Evolutionary conservation across 2,888 invertebrate species (phyloP).

Genomic region (Bruchidius siliquastri): DNA sequence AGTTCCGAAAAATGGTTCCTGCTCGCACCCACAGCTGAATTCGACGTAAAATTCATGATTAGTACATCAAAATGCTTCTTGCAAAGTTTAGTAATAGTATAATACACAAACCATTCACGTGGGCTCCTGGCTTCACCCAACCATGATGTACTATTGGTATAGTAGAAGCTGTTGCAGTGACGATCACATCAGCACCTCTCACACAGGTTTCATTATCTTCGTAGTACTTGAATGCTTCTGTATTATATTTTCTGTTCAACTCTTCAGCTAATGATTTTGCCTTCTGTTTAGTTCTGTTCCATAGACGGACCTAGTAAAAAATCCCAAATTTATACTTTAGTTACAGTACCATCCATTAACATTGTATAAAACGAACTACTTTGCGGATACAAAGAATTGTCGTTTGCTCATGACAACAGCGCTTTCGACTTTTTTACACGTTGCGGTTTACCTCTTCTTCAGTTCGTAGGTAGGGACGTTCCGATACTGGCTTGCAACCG

Average conservation of each 20-base stretch:
- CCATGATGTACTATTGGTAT: slow-evolving; percentile 50
- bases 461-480: too few relatives aligned
- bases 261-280: slow-evolving; percentile 40
- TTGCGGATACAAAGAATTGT: too few relatives aligned
- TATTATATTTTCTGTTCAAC: slow-evolving; percentile 30
- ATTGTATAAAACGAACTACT: too few relatives aligned
- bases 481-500: too few relatives aligned
- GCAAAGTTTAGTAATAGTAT: not conserved
- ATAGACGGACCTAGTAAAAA: slow-evolving; percentile 48
- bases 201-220: slow-evolving; percentile 50
- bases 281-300: slow-evolving; percentile 50
- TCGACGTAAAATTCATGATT: not conserved
- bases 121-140: slow-evolving; percentile 54
- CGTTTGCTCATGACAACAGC: too few relatives aligned
- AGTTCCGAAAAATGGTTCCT: slow-evolving; percentile 50
- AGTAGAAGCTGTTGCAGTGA: slow-evolving; percentile 52
- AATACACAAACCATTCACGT: slow-evolving; percentile 55
- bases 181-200: slow-evolving; percentile 56
- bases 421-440: too few relatives aligned
- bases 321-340: not conserved
- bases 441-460: too few relatives aligned
- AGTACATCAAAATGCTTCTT: too few relatives aligned
- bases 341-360: too few relatives aligned
- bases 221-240: slow-evolving; percentile 23
- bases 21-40: slow-evolving; percentile 57